Conservation (phyloP, 2,888 invertebrate genomes). For the Amblyjoppa fuscipennis region DNA sequence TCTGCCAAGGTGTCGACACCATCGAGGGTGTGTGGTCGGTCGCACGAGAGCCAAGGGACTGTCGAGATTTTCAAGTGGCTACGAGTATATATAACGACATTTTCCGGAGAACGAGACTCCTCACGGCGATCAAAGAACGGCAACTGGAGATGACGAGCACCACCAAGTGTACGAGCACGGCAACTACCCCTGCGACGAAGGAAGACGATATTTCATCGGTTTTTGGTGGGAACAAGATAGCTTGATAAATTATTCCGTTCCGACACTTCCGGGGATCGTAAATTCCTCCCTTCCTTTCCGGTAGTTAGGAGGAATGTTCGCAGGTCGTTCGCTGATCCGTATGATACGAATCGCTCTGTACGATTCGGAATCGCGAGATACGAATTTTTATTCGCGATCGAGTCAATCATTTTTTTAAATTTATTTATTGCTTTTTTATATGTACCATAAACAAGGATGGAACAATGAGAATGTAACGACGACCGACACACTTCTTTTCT, state of each 20-base stretch:
- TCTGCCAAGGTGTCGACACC: conserved; percentile 79
- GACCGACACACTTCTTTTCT: background rate
- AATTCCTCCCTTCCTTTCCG: background rate
- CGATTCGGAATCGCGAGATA: background rate
- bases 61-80: conserved; percentile 77
- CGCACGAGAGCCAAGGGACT: conserved; percentile 74
- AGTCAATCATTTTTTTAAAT: background rate
- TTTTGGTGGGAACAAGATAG: background rate
- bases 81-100: conserved; percentile 77
- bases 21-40: conserved; percentile 79
- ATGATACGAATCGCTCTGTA: background rate
- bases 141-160: conserved; percentile 36
- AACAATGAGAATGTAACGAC: background rate
- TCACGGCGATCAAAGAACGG: conserved; percentile 67
- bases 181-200: background rate
- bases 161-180: conserved; percentile 20
- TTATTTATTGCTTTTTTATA: background rate
- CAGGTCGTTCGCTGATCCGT: background rate
- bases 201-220: conserved; percentile 13
- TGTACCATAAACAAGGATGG: background rate
- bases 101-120: conserved; percentile 73
- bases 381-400: background rate
- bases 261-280: background rate
- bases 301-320: background rate
- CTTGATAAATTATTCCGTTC: background rate